phyloP scores from a whole-genome alignment of 2,113 vertebrate species.

The Indicator maculatus region DNA sequence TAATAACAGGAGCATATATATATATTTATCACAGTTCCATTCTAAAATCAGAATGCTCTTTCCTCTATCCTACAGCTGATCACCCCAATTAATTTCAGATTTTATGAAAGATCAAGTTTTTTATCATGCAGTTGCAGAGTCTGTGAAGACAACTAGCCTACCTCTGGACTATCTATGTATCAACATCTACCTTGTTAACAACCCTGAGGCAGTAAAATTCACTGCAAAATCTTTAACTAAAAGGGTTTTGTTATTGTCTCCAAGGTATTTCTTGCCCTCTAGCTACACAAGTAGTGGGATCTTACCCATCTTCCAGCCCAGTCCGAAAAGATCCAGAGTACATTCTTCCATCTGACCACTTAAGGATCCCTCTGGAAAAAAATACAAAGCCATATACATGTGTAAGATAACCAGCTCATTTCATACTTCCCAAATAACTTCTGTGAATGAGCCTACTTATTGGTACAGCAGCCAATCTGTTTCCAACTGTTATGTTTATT shows the following conservation, averaged over 20 bases:
- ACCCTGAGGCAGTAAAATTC: background rate
- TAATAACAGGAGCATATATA: background rate
- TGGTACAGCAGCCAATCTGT: background rate
- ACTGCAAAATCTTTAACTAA: background rate
- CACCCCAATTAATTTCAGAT: background rate
- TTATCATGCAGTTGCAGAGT: background rate
- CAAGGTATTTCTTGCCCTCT: background rate
- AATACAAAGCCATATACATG: background rate
- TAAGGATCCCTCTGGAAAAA: conserved; percentile 86
- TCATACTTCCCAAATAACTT: background rate
- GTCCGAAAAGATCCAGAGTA: conserved; percentile 93
- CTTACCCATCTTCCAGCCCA: conserved; percentile 95
- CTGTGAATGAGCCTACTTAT: background rate
- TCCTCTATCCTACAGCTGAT: background rate
- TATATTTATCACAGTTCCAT: background rate
- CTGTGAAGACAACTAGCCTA: background rate
- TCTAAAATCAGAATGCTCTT: background rate
- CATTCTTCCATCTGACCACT: conserved; percentile 91
- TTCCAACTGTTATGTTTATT: background rate
- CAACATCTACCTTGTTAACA: background rate
- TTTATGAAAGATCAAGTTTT: background rate
- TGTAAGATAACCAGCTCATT: background rate
- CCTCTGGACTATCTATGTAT: background rate
- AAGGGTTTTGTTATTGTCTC: background rate
- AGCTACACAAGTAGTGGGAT: background rate